Base-by-base conservation (phyloP, 2,113 vertebrate species). In the Bambusicola thoracicus region DNA sequence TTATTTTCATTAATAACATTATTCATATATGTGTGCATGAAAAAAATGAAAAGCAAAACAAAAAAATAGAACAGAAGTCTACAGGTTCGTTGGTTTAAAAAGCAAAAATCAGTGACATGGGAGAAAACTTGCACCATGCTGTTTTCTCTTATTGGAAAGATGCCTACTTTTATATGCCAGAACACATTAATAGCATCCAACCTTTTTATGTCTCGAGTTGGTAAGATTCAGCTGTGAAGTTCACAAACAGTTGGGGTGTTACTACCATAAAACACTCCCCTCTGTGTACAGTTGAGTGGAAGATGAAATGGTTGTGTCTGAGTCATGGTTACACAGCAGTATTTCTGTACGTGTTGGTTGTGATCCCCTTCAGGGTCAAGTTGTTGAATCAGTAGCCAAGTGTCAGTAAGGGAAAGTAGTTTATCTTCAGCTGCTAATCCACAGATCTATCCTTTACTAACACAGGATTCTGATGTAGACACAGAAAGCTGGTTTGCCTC, bases 381-480 rank as follows among this genome's bases (percentile, higher is more conserved):
- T 53, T 83, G 3, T 87, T 61, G 73, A 91, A 81, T 90, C 36
- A 38, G 66, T 53, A 76, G 87, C 82, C 88, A 81, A 86, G 62
- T 63, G 48, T 68, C 81, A 61, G 0, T 68, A 68, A 6, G 53
- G 74, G 40, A 61, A 46, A 58, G 32, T 65, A 73, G 51, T 94
- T 88, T 62, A 19, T 86, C 91, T 72, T 95, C 81, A 78, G 87
- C 87, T 90, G 69, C 91, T 94, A 78, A 96, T 88, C 92, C 94
- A 36, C 55, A 74, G 86, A 66, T 88, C 88, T 93, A 11, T 92
- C 91, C 82, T 89, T 93, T 48, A 46, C 94, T 87, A 85, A 12
- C 81, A 92, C 87, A 58, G 91, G 88, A 95, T 87, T 86, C 86
- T 94, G 87, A 44, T 96, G 94, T 82, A 95, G 77, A 79, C 82